Percentiles rank a stretch among this genome's conserved stretches.
phyloP scores from a whole-genome alignment of 2,113 vertebrate species.

The Sus scrofa region T2T-Sscrofa CM000829.6:24034501-24035000 shows the following conservation, averaged over 20 bases:
- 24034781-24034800: background rate
- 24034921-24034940: background rate
- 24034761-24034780: background rate
- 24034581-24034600: background rate
- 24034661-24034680: constrained; percentile 39
- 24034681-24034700: background rate
- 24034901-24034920: background rate
- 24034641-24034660: constrained; percentile 56
- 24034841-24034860: background rate
- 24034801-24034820: background rate
- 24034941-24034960: background rate
- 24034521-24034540: background rate
- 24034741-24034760: background rate
- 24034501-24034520: background rate
- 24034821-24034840: background rate
- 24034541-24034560: background rate
- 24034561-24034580: background rate
- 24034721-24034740: background rate
- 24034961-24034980: background rate
- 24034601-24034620: constrained; percentile 21
- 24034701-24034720: background rate
- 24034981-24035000: background rate
- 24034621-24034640: constrained; percentile 60
- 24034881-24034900: background rate
- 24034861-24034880: background rate